phyloP scores from a whole-genome alignment of 1,140 invertebrate species.

The Drosophila hydei region DNA sequence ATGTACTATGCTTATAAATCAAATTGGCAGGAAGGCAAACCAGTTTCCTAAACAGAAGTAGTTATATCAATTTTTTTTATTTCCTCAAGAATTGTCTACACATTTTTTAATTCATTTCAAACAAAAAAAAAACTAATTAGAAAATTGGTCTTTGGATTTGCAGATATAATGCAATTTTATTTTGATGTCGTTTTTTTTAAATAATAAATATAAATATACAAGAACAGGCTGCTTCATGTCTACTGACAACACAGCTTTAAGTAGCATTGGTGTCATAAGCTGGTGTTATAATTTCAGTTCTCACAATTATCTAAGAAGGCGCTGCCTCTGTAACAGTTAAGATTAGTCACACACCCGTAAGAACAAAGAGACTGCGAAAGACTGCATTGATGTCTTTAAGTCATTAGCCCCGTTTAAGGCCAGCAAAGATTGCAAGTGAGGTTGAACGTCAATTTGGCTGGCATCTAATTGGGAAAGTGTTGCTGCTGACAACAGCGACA shows the following conservation, averaged over 20 bases:
- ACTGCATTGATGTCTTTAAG: slow-evolving; percentile 62
- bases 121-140: background rate
- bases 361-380: slow-evolving; percentile 47
- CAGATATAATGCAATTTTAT: too few relatives aligned
- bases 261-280: background rate
- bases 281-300: slow-evolving; percentile 24
- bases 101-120: background rate
- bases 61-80: background rate
- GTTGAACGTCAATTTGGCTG: slow-evolving; percentile 44
- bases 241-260: too few relatives aligned
- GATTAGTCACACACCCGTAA: slow-evolving; percentile 17
- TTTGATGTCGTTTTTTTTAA: too few relatives aligned
- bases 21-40: slow-evolving; percentile 9
- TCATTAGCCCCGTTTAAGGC: slow-evolving; percentile 58
- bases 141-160: background rate
- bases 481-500: slow-evolving; percentile 48
- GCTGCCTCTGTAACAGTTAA: slow-evolving; percentile 43
- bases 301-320: slow-evolving; percentile 21
- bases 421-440: slow-evolving; percentile 4
- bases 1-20: background rate
- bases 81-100: slow-evolving; percentile 12
- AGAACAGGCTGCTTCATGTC: too few relatives aligned
- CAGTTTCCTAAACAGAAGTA: slow-evolving; percentile 10
- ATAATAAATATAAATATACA: too few relatives aligned
- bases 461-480: slow-evolving; percentile 69